Evolutionary conservation across 2,113 vertebrate species (phyloP).

Genomic region (Pachycephala philippinensis): DNA sequence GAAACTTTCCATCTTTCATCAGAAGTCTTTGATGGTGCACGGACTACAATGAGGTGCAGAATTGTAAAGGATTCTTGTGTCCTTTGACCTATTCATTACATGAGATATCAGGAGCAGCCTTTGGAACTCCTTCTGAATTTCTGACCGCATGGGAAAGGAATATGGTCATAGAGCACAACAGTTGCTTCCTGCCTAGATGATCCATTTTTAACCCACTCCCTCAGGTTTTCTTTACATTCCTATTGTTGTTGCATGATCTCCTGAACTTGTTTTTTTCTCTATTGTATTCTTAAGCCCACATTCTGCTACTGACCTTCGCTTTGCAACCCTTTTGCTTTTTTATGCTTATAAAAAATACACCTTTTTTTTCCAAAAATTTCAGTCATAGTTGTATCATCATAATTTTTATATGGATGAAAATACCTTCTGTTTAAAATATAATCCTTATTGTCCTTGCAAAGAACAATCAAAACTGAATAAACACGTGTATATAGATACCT

Average conservation of each 20-base stretch:
- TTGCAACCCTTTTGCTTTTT: neutral
- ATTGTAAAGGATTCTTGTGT: conserved; percentile 5
- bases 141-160: neutral
- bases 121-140: conserved; percentile 38
- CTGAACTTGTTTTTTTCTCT: neutral
- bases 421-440: neutral
- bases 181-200: neutral
- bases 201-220: neutral
- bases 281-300: neutral
- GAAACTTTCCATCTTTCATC: neutral
- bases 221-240: neutral
- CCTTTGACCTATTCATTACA: conserved; percentile 13
- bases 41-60: conserved; percentile 5
- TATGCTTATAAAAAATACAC: neutral
- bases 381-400: neutral
- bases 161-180: neutral
- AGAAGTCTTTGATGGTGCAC: neutral
- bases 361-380: neutral
- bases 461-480: neutral
- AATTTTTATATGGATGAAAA: neutral
- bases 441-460: neutral
- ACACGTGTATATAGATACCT: neutral
- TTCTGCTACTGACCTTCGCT: neutral
- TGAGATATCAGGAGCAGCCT: neutral
- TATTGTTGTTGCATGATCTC: neutral